Conservation (phyloP, 2,113 vertebrate species). For the Cavia porcellus region DNA sequence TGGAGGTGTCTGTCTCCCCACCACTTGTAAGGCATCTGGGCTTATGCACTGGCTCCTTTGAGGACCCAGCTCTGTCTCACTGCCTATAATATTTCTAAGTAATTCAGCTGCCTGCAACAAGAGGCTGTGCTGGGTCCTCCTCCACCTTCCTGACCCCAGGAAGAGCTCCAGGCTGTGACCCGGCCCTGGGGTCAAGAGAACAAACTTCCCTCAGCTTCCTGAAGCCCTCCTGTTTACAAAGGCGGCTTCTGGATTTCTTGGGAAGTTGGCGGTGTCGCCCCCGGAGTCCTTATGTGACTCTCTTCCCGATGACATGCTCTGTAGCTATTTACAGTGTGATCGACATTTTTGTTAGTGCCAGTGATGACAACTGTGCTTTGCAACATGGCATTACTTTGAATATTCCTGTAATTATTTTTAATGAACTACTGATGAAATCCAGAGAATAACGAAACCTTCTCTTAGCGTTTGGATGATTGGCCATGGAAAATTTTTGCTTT, state of each 20-base stretch:
- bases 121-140: not conserved
- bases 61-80: no score
- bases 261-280: not conserved
- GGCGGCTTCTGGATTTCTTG: constrained; percentile 41
- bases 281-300: not conserved
- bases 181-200: constrained; percentile 24
- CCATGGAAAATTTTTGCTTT: constrained; percentile 37
- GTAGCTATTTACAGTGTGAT: constrained; percentile 28
- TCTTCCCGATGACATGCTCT: not conserved
- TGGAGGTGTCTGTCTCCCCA: no score
- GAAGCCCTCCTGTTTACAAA: not conserved
- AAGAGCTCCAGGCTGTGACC: not conserved
- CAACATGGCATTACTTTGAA: constrained; percentile 39
- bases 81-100: no score
- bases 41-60: no score
- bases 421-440: constrained; percentile 51
- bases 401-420: constrained; percentile 49
- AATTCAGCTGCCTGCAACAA: no score
- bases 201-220: not conserved
- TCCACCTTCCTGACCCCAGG: not conserved
- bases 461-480: not conserved
- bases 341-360: not conserved
- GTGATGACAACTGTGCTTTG: constrained; percentile 6
- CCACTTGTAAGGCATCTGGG: no score
- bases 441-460: not conserved